Evolutionary conservation across 1,140 invertebrate species (phyloP).

Genomic region (Zaprionus africanus): DNA sequence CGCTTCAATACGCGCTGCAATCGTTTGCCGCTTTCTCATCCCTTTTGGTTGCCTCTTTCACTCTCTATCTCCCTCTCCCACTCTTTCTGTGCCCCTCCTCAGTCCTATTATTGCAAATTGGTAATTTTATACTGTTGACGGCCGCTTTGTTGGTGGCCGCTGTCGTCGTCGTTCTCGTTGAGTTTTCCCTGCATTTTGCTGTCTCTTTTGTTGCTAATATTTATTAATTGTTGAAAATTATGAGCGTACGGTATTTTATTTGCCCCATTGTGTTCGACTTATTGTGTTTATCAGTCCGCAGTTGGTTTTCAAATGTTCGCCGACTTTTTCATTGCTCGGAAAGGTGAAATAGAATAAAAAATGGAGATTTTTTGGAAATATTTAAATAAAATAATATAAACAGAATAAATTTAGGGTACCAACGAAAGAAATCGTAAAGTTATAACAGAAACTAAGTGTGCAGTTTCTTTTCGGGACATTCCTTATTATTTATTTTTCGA

Average conservation of each 20-base stretch:
- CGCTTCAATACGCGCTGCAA: slow-evolving; percentile 52
- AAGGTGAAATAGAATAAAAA: background rate
- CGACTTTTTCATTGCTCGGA: background rate
- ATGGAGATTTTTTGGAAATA: background rate
- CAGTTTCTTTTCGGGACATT: no score
- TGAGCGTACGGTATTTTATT: slow-evolving; percentile 47
- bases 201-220: slow-evolving; percentile 51
- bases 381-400: no score
- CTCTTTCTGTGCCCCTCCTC: slow-evolving; percentile 16
- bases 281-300: slow-evolving; percentile 14
- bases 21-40: slow-evolving; percentile 31
- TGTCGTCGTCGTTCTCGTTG: slow-evolving; percentile 15
- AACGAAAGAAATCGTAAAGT: no score
- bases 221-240: slow-evolving; percentile 72
- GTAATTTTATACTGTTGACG: slow-evolving; percentile 81
- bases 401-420: no score
- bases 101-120: slow-evolving; percentile 69
- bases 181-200: slow-evolving; percentile 20
- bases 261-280: slow-evolving; percentile 37
- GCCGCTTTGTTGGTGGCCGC: slow-evolving; percentile 45
- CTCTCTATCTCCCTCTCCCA: slow-evolving; percentile 10
- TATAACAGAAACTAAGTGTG: no score
- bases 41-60: slow-evolving; percentile 5
- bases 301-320: slow-evolving; percentile 36
- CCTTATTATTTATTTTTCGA: no score